A percentile compares a stretch with the other conserved stretches of the same genome.
These are phyloP conservation scores for Hyposoter dolosus DNA, from an alignment of 2,888 invertebrate species.

Conservation along the genomic window DNA sequence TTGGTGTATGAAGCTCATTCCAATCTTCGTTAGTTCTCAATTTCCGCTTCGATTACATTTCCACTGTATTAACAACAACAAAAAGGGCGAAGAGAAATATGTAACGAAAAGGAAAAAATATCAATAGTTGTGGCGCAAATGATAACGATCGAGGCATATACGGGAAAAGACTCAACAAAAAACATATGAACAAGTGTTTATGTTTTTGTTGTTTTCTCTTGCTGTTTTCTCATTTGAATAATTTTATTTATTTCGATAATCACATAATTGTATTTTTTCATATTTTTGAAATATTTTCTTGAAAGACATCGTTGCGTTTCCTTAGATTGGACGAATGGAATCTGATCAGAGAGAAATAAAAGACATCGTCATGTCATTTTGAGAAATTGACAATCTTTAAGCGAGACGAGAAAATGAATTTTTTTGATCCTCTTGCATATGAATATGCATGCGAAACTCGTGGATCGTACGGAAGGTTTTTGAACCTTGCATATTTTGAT, in stretches of 20 bases:
- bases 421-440: background rate
- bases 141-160: background rate
- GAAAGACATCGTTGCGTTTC: background rate
- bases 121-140: constrained; percentile 21
- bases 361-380: background rate
- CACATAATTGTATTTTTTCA: too few relatives aligned
- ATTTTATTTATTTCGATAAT: too few relatives aligned
- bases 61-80: constrained; percentile 14
- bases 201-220: too few relatives aligned
- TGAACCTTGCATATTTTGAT: background rate
- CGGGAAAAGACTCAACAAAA: too few relatives aligned
- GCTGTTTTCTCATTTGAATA: too few relatives aligned
- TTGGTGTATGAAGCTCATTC: constrained; percentile 21
- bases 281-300: background rate
- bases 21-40: constrained; percentile 51
- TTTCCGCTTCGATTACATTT: constrained; percentile 62
- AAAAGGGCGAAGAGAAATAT: background rate
- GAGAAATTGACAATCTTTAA: background rate
- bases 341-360: background rate
- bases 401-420: background rate
- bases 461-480: background rate
- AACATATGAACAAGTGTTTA: too few relatives aligned
- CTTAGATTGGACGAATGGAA: background rate
- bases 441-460: background rate
- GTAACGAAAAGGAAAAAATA: background rate